These are phyloP conservation scores for Pediacus dermestoides DNA, from an alignment of 2,888 invertebrate species.

Conservation along the genomic window DNA sequence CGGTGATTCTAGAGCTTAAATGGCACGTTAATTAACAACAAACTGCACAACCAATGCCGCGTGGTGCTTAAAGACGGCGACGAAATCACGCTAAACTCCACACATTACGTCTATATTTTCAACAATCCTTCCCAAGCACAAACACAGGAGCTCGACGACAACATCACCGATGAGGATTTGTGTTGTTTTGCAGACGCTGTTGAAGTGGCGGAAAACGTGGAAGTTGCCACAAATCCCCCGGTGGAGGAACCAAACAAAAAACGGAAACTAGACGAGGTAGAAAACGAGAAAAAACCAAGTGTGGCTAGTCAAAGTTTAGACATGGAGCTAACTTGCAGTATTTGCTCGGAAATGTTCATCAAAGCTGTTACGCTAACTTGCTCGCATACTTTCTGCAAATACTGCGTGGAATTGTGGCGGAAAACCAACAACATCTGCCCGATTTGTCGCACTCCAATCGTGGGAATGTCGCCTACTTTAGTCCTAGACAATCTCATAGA, in stretches of 20 bases:
- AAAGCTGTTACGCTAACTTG: constrained; percentile 68
- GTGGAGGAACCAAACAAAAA: no score
- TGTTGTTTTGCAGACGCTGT: neutral
- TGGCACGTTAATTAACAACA: constrained; percentile 1
- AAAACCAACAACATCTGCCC: constrained; percentile 69
- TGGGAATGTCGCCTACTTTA: constrained; percentile 57
- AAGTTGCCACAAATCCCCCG: neutral
- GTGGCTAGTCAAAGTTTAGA: no score
- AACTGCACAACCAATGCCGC: neutral
- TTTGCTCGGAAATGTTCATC: constrained; percentile 73
- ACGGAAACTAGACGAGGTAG: no score
- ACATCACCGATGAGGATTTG: neutral
- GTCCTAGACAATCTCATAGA: constrained; percentile 72
- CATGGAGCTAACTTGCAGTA: constrained; percentile 69
- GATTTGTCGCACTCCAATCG: constrained; percentile 57
- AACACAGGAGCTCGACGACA: no score
- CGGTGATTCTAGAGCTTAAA: no score
- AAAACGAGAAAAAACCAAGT: no score
- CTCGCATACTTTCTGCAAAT: constrained; percentile 70
- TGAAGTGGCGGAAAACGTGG: neutral
- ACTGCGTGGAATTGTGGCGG: constrained; percentile 69
- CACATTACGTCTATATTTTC: no score
- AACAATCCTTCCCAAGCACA: no score
- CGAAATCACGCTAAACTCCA: neutral
- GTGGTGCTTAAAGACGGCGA: neutral